Base-by-base conservation (phyloP, 2,888 invertebrate species). In the Eulithis prunata region DNA sequence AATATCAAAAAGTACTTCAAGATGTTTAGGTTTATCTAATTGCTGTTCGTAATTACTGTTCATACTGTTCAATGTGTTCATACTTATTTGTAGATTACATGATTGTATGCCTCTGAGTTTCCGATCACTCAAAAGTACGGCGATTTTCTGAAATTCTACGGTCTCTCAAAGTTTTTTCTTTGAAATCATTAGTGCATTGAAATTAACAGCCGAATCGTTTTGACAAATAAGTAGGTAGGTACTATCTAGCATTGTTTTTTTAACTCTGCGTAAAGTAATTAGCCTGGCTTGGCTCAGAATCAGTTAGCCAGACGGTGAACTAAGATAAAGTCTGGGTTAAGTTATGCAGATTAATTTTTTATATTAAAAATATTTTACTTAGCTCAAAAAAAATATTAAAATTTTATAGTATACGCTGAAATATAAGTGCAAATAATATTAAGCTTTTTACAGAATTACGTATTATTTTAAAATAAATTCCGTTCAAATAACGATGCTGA, bases 101-200 rank as follows among this genome's bases (percentile, higher is more conserved):
- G 2, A 21, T 5, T 61, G 57, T 53, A 21, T 46, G 11, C n/a
- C 59, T 59, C 51, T 56, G 45, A 62, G 49, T 12, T 62, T 81
- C 76, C 78, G 70, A 82, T 84, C 85, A 86, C 88, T 87, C 81
- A 82, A 72, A 77, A 76, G 74, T 64, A 68, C 71, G 75, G 88
- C 71, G 74, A 89, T 87, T 88, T 86, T 80, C 87, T 83, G 86
- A 82, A 79, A 77, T 86, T 88, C 90, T 90, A 90, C 88, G 88
- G 85, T 87, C 72, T 73, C 68, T 64, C 21, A 21, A 21, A 75
- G 69, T 83, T 86, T 87, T 87, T 86, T 84, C 76, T 68, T 71
- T 67, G 74, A 85, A 87, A 86, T 70, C 89, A 88, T 88, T 87
- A 89, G 87, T 81, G 89, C 89, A 89, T 88, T 88, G 85, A 86